These are phyloP conservation scores for Zootoca vivipara DNA, from an alignment of 2,113 vertebrate species.

Conservation along the genomic window DNA sequence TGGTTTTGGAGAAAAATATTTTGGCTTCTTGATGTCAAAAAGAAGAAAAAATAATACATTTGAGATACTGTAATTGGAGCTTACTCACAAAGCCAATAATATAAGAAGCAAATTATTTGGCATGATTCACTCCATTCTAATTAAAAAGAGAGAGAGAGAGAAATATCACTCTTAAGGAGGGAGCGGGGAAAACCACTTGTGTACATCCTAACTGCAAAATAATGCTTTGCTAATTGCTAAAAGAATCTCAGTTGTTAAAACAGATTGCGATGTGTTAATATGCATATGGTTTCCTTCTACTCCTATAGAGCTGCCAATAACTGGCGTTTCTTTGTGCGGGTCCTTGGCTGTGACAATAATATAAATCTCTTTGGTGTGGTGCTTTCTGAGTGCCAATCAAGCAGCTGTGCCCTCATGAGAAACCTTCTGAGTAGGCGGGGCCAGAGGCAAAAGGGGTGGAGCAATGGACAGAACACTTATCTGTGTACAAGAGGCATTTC, in stretches of 20 bases:
- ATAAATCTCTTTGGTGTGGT: background rate
- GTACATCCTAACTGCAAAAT: background rate
- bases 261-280: background rate
- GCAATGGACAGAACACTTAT: no score
- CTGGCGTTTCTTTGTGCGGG: conserved; percentile 24
- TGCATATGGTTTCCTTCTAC: conserved; percentile 17
- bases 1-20: no score
- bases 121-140: conserved; percentile 25
- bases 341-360: conserved; percentile 55
- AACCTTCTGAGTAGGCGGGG: no score
- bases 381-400: conserved; percentile 47
- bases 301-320: background rate
- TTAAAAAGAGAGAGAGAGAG: conserved; percentile 14
- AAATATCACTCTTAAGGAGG: background rate
- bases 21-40: conserved; percentile 6
- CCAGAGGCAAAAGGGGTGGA: no score
- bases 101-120: conserved; percentile 30
- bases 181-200: background rate
- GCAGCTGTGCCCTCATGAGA: background rate
- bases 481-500: no score
- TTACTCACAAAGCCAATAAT: conserved; percentile 16
- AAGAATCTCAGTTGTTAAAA: conserved; percentile 17
- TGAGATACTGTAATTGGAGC: background rate
- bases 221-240: conserved; percentile 18
- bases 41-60: background rate